Percentiles rank a stretch among this genome's conserved stretches.
Conservation (phyloP, 2,113 vertebrate species). For the Solenodon paradoxus region DNA sequence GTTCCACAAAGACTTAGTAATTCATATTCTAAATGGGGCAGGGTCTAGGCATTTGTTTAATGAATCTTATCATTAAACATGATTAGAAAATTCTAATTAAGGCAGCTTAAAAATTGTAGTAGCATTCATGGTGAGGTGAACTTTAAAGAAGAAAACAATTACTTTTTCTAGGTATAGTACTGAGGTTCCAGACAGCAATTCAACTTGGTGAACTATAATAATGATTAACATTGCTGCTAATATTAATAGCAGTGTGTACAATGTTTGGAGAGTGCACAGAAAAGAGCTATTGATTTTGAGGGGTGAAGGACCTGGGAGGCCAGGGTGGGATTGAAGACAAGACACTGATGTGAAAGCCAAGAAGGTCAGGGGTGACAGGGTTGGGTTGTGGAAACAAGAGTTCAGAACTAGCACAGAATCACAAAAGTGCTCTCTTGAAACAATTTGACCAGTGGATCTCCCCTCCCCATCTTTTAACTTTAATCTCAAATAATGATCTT, state of each 20-base stretch:
- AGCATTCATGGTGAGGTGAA: not conserved
- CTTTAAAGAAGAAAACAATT: not conserved
- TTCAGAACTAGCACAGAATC: not conserved
- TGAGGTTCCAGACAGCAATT: not conserved
- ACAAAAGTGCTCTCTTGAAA: not conserved
- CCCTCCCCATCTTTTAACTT: not conserved
- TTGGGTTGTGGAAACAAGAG: rapidly evolving
- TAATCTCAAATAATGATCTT: not conserved
- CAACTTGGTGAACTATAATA: not conserved
- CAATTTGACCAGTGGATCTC: not conserved
- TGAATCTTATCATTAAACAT: not conserved
- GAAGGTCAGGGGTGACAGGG: rapidly evolving
- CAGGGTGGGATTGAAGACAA: no score
- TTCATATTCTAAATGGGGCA: not conserved
- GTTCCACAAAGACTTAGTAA: not conserved
- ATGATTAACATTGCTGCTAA: not conserved
- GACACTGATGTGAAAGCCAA: rapidly evolving
- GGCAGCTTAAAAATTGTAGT: not conserved
- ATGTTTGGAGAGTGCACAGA: not conserved
- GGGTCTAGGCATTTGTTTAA: not conserved
- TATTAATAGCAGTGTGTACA: not conserved
- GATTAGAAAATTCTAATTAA: not conserved
- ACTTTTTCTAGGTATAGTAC: not conserved
- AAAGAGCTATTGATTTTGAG: not conserved
- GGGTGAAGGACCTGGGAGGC: not conserved